Evolutionary conservation across 2,113 vertebrate genomes (phyloP).

Genomic region (Uropsilus gracilis): DNA sequence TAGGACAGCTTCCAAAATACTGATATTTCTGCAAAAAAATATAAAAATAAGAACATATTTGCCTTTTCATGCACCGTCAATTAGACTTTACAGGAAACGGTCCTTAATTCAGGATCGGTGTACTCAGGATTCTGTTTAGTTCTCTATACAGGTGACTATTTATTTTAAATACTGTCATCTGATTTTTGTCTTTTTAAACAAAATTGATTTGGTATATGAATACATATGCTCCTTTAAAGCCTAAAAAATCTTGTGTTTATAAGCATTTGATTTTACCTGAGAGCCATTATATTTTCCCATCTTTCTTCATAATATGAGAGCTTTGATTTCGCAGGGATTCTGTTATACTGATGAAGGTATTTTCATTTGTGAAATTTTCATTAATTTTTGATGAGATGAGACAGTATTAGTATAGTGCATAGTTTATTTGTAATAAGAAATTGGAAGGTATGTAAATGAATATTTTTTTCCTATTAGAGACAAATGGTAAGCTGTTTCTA

Average conservation of each 20-base stretch:
- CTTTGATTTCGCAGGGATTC: background rate
- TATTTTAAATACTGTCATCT: background rate
- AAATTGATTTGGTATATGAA: background rate
- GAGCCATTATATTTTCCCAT: background rate
- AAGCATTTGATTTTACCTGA: background rate
- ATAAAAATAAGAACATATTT: background rate
- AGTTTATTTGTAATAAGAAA: background rate
- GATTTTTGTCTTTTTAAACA: background rate
- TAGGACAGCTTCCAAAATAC: background rate
- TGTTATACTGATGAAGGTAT: background rate
- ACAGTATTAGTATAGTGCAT: background rate
- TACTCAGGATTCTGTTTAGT: background rate
- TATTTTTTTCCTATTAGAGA: background rate
- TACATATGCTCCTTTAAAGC: background rate
- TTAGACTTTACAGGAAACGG: background rate
- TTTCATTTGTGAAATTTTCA: conserved; percentile 27
- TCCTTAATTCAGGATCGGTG: background rate
- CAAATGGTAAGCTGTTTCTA: background rate
- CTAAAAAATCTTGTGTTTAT: background rate
- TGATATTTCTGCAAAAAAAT: background rate
- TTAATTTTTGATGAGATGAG: conserved; percentile 3
- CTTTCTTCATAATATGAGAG: background rate
- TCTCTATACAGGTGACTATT: background rate
- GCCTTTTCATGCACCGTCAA: background rate
- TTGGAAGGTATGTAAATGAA: background rate